Evolutionary conservation across 2,888 invertebrate species (phyloP).

Genomic region (Meandrusa payeni): DNA sequence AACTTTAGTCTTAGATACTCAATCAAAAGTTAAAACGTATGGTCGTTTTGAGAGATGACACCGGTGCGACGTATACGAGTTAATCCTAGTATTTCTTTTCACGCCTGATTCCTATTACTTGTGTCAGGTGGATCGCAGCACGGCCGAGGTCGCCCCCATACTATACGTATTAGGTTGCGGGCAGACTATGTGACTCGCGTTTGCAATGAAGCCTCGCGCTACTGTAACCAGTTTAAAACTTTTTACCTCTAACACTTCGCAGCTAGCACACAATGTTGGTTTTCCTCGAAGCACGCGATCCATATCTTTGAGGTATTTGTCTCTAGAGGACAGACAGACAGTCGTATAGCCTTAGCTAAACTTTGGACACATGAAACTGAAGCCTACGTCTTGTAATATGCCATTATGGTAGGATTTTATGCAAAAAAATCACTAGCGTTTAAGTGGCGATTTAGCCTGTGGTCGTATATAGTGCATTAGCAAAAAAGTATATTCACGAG

Average conservation of each 20-base stretch:
- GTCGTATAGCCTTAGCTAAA: no score
- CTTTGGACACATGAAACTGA: no score
- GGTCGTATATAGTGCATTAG: no score
- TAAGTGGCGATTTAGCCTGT: no score
- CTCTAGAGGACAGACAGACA: slow-evolving; percentile 2
- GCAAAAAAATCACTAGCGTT: no score
- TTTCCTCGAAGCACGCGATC: slow-evolving; percentile 18
- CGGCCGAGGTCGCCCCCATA: slow-evolving; percentile 58
- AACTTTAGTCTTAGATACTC: no score
- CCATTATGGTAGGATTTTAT: no score
- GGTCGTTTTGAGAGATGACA: no score
- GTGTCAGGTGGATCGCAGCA: slow-evolving; percentile 30
- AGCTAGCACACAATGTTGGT: slow-evolving; percentile 15
- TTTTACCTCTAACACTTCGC: slow-evolving; percentile 20
- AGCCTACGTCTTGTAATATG: no score
- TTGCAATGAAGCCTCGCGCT: slow-evolving; percentile 42
- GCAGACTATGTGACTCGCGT: slow-evolving; percentile 61
- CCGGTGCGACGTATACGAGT: slow-evolving; percentile 8
- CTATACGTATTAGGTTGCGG: slow-evolving; percentile 68
- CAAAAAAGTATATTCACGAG: no score
- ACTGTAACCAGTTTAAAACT: slow-evolving; percentile 30
- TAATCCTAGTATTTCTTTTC: slow-evolving; percentile 1
- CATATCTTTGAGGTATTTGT: slow-evolving; percentile 17
- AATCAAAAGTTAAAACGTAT: no score
- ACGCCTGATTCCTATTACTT: slow-evolving; percentile 29